Evolutionary conservation across 2,888 invertebrate species (phyloP).

Genomic region (Yponomeuta cagnagella): DNA sequence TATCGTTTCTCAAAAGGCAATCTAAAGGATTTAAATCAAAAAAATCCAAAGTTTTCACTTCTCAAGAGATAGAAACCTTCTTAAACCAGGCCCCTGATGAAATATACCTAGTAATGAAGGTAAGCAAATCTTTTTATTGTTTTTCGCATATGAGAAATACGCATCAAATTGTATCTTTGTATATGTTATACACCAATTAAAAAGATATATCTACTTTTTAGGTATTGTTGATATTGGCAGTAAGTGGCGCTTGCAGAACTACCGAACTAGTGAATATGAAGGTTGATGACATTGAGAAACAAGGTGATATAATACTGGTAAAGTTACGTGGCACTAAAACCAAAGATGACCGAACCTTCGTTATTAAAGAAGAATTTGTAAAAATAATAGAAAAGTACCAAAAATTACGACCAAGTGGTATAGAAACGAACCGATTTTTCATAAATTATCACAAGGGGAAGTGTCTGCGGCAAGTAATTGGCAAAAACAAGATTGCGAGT

Average conservation of each 20-base stretch:
- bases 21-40: conserved; percentile 2
- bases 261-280: conserved; percentile 6
- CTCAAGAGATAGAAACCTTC: not conserved
- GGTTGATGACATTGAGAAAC: conserved; percentile 13
- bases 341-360: conserved; percentile 17
- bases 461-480: conserved; percentile 17
- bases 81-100: conserved; percentile 9
- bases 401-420: conserved; percentile 15
- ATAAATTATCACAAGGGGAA: conserved; percentile 20
- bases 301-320: conserved; percentile 14
- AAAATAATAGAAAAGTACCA: conserved; percentile 18
- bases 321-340: conserved; percentile 19
- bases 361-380: conserved; percentile 17
- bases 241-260: conserved; percentile 12
- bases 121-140: not conserved
- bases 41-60: conserved; percentile 9
- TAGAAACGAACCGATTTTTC: conserved; percentile 17
- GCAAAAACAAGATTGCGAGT: conserved; percentile 16
- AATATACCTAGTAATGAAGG: conserved; percentile 5
- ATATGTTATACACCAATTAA: not conserved
- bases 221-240: conserved; percentile 12
- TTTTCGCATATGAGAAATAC: no score
- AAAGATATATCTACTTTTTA: not conserved
- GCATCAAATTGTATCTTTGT: not conserved
- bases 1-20: not conserved